Evolutionary conservation across 1,140 invertebrate species (phyloP).

Genomic region (Latrodectus geometricus): DNA sequence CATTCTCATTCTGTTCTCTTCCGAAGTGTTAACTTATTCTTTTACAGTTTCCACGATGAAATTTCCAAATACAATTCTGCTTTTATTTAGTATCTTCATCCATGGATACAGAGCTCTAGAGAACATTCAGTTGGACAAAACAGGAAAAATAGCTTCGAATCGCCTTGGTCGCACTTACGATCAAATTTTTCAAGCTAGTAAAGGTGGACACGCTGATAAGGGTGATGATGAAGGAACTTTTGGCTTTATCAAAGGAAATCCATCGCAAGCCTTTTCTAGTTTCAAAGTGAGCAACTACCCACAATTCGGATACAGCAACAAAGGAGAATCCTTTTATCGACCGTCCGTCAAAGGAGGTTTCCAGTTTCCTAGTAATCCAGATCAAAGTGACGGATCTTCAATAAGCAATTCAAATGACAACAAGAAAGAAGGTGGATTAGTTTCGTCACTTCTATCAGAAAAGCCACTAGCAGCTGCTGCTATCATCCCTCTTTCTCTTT

Average conservation of each 20-base stretch:
- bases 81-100: background rate
- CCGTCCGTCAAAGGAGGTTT: slow-evolving; percentile 13
- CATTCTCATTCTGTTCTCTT: too few relatives aligned
- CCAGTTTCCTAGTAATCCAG: background rate
- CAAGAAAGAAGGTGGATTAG: slow-evolving; percentile 10
- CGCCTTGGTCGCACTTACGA: slow-evolving; percentile 38
- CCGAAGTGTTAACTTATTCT: too few relatives aligned
- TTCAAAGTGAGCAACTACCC: slow-evolving; percentile 11
- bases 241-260: background rate
- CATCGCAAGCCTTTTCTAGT: background rate
- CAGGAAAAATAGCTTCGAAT: background rate
- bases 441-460: slow-evolving; percentile 32
- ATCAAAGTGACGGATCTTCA: background rate
- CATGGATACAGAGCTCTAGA: background rate
- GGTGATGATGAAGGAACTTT: slow-evolving; percentile 14
- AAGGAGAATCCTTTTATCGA: slow-evolving; percentile 16
- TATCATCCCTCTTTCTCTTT: slow-evolving; percentile 27
- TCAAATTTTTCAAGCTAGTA: background rate
- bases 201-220: slow-evolving; percentile 4
- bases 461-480: slow-evolving; percentile 25
- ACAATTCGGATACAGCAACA: background rate
- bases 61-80: background rate
- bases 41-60: background rate
- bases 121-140: background rate
- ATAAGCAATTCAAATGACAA: slow-evolving; percentile 19